phyloP scores from a whole-genome alignment of 2,888 invertebrate genomes.

The Melinopterus prodromus region DNA sequence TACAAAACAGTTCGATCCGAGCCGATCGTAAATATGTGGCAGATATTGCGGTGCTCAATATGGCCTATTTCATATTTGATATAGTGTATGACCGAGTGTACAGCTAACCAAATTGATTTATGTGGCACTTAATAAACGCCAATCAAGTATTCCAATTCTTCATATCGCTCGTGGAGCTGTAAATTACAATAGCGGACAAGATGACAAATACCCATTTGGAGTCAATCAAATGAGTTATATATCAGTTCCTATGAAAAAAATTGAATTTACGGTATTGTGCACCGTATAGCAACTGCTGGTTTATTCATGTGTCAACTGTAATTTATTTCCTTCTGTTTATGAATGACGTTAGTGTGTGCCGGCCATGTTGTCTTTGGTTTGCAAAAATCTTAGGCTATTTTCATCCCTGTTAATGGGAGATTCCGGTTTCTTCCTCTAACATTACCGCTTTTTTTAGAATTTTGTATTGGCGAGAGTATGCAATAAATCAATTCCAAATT shows the following conservation, averaged over 20 bases:
- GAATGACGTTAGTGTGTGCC: not conserved
- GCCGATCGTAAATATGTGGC: not conserved
- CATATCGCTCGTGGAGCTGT: not conserved
- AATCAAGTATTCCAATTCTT: not conserved
- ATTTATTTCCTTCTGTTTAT: not conserved
- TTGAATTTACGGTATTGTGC: not conserved
- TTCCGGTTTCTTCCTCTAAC: no score
- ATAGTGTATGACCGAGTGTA: not conserved
- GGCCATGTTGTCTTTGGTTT: no score
- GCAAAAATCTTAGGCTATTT: no score
- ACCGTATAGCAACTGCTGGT: not conserved
- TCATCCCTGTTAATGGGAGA: no score
- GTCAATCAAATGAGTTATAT: not conserved
- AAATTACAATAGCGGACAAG: slow-evolving; percentile 4
- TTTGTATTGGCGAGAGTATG: no score
- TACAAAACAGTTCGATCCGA: not conserved
- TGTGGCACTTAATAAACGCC: slow-evolving; percentile 4
- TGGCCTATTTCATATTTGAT: not conserved
- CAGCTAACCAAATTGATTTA: slow-evolving; percentile 4
- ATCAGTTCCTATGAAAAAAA: not conserved
- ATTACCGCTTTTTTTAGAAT: no score
- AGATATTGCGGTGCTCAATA: not conserved
- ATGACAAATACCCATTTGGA: not conserved
- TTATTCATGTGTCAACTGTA: not conserved
- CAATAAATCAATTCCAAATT: no score